Evolutionary conservation across 2,113 vertebrate genomes (phyloP).

Genomic region (Mandrillus leucophaeus): DNA sequence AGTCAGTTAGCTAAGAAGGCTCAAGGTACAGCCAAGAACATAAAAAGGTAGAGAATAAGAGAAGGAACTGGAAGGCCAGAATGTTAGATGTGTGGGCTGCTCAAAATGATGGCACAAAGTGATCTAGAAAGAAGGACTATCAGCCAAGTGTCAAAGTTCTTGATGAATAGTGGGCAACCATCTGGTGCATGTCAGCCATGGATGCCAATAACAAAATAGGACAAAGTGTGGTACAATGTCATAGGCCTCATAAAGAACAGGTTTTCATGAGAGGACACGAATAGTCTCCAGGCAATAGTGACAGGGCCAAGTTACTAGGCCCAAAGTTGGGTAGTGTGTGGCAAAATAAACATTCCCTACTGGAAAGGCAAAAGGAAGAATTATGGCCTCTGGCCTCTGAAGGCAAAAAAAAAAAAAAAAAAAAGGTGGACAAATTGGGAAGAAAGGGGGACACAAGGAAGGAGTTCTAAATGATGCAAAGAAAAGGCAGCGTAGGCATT

Average conservation of each 20-base stretch:
- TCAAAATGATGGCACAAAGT: background rate
- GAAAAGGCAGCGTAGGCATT: background rate
- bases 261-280: background rate
- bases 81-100: background rate
- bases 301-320: background rate
- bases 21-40: background rate
- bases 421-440: background rate
- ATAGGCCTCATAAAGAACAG: background rate
- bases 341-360: background rate
- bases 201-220: background rate
- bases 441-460: background rate
- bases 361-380: background rate
- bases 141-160: background rate
- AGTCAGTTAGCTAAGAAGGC: background rate
- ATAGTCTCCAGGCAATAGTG: background rate
- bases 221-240: background rate
- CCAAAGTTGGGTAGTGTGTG: background rate
- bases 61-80: background rate
- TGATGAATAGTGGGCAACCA: background rate
- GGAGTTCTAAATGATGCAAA: background rate
- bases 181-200: background rate
- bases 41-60: background rate
- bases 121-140: background rate
- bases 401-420: background rate
- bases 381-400: rapidly evolving